Base-by-base conservation (phyloP, 2,113 vertebrate genomes). In the Archocentrus centrarchus region DNA sequence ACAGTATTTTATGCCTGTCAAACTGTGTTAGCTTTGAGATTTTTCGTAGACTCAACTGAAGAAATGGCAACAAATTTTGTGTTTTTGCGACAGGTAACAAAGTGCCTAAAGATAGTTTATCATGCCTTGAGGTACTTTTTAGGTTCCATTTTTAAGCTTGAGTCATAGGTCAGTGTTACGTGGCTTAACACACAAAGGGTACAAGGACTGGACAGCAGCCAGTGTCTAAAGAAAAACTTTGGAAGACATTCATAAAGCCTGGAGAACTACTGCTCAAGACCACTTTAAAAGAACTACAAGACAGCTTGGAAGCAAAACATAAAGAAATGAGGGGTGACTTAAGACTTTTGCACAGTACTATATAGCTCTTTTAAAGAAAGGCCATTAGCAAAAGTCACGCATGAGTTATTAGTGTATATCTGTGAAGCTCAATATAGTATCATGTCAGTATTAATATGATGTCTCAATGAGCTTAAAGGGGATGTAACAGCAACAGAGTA, bases 361-460 rank as follows among this genome's bases (percentile, higher is more conserved):
- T 70, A 50, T 70, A 70, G 27, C 41, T 50, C 15, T 70, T 30
- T 70, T 70, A 30, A 70, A 30, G 41, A n/a, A 44, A 32, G 47
- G 17, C 24, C 11, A 73, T 73, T 73, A 53, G 30, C 24, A 73
- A 73, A 73, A 73, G 11, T 53, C 66, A 73, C 32, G 1, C 66
- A 53, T 47, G 47, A 68, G 63, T 68, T 44, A 53, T 70, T 70
- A 13, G 24, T 7, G 5, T 79, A 62, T 66, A 20, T 66, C 62
- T 87, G 41, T 58, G 73, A 39, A 41, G 35, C 22, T 60, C 17
- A 85, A 79, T 44, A 44, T 17, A n/a, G 11, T 55, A 73, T 73
- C 68, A 55, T 75, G 55, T 57, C 58, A 57, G 14, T 77, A 75
- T 79, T 14, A 75, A 44, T 55, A 32, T 14, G 70, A 75, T 27